Evolutionary conservation across 2,113 vertebrate species (phyloP), one percentile per base, ranked within the genome.

Genomic region (Panthera uncia): DNA sequence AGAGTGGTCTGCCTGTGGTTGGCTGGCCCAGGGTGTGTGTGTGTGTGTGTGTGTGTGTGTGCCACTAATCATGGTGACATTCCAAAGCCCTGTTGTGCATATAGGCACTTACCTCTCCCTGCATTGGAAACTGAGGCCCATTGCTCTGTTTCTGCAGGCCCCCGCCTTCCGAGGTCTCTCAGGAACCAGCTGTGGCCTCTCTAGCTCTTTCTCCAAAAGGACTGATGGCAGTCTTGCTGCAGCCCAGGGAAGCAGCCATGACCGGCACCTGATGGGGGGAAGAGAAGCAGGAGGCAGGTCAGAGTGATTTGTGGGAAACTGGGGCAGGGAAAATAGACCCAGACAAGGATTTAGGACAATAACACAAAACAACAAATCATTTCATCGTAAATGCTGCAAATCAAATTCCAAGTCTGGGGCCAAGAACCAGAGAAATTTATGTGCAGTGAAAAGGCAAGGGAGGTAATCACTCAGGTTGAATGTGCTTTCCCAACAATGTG

Each of bases 281-380:
- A 41, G 78, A 84, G 71, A 74, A 65, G 50, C 31, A n/a, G 41
- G 52, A 87, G 41, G 69, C 25, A 33, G 80, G 55, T 71, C 45
- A 31, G 57, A 93, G 91, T 66, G 85, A 93, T 38, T 57, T 81
- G 50, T 31, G 33, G 88, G 61, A 65, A 88, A 81, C 55, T 7
- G 1, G 25, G 63, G 57, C 12, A 4, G 81, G 41, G 29, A 38
- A 89, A 86, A 82, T 7, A 80, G 83, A 91, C 38, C 33, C 87
- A 79, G 94, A n/a, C 21, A 27, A 92, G 69, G 84, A 94, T 71
- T 74, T 25, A 88, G 88, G 76, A 36, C 90, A 95, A 52, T 83
- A 71, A 18, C 16, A 78, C 41, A 48, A 55, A 89, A 94, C 38
- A 73, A 91, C 74, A 82, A 76, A 94, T 94, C 48, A 78, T 87